Conservation (phyloP, 2,113 vertebrate genomes). For the Diglossa brunneiventris region DNA sequence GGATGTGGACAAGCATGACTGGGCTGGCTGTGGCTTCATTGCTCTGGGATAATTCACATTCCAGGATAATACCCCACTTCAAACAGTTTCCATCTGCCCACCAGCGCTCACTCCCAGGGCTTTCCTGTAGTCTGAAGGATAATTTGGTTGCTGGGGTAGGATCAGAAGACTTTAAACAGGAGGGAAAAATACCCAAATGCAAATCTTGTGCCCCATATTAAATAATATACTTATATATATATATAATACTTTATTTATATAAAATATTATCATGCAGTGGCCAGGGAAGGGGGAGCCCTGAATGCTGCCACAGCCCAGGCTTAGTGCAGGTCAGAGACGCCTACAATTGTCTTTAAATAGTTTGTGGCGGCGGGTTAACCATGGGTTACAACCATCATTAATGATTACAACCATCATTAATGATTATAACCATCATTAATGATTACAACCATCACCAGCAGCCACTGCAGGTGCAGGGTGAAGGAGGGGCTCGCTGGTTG, state of each 20-base stretch:
- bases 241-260: too few relatives aligned
- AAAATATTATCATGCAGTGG: background rate
- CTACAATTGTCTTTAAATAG: background rate
- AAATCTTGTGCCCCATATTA: background rate
- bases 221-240: background rate
- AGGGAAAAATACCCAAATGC: accelerated
- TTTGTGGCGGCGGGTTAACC: background rate
- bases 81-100: background rate
- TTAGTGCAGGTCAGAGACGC: background rate
- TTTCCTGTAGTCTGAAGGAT: background rate
- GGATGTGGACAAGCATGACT: background rate
- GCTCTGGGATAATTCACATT: background rate
- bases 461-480: background rate
- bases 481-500: background rate
- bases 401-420: background rate
- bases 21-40: background rate
- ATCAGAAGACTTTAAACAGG: accelerated
- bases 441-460: background rate
- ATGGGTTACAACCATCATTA: background rate
- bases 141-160: background rate
- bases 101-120: accelerated
- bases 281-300: background rate
- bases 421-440: background rate
- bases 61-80: background rate
- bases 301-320: accelerated